phyloP scores from a whole-genome alignment of 2,797 vertebrate species.

The Amphiprion clarkii region DNA sequence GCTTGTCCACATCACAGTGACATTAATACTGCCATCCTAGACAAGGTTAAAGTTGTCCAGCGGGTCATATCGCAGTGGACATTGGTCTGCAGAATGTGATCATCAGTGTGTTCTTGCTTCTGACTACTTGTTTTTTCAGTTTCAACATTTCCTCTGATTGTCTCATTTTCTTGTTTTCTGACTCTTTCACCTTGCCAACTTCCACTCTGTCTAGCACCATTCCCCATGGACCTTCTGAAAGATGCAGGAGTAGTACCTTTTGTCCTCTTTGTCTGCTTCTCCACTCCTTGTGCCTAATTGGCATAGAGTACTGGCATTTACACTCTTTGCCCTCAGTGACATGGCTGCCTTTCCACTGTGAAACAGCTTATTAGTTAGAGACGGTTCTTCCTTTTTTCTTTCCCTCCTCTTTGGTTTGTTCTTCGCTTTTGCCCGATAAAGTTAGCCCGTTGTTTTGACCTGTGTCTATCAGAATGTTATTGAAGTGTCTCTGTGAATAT shows the following conservation, averaged over 20 bases:
- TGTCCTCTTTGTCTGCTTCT: slow-evolving; percentile 52
- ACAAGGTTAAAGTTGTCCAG: not conserved
- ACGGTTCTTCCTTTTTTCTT: slow-evolving; percentile 36
- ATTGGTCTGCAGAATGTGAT: not conserved
- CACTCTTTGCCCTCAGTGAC: slow-evolving; percentile 67
- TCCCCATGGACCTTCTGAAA: slow-evolving; percentile 50
- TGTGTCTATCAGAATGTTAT: slow-evolving; percentile 14
- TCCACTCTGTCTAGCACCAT: slow-evolving; percentile 35
- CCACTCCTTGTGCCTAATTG: slow-evolving; percentile 69
- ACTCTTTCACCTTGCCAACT: slow-evolving; percentile 41
- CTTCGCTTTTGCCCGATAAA: slow-evolving; percentile 28
- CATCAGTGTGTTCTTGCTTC: not conserved
- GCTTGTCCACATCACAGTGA: not conserved
- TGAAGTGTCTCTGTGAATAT: not conserved
- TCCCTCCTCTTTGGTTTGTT: slow-evolving; percentile 13
- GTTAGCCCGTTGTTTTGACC: slow-evolving; percentile 30
- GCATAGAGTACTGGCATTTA: slow-evolving; percentile 78
- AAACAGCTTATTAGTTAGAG: slow-evolving; percentile 74
- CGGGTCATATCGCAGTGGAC: not conserved
- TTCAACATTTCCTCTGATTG: slow-evolving; percentile 25
- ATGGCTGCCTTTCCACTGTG: slow-evolving; percentile 46
- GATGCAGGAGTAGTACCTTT: slow-evolving; percentile 58
- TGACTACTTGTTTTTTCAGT: not conserved
- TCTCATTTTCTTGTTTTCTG: slow-evolving; percentile 45
- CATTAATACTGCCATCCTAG: not conserved